A percentile compares a stretch with the other conserved stretches of the same genome.
Evolutionary conservation across 2,797 vertebrate genomes (phyloP).

Genomic region (Hozukius guyotensis): DNA sequence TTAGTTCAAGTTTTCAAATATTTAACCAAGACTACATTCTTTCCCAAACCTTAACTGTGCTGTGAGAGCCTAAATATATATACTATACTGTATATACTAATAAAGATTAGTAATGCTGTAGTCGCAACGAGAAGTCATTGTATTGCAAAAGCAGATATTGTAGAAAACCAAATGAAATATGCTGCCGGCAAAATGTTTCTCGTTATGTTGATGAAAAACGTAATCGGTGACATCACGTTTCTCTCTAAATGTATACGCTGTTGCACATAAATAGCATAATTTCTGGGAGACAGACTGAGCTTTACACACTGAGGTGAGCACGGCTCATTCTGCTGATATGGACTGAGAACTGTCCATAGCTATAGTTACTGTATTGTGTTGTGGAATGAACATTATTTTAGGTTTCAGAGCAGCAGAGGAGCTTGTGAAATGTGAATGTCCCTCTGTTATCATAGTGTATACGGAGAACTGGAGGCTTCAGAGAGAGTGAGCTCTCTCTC

Average conservation of each 20-base stretch:
- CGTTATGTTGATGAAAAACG: not conserved
- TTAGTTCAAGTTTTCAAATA: no score
- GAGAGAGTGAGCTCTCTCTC: slow-evolving; percentile 14
- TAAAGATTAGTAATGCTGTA: not conserved
- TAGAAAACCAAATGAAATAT: not conserved
- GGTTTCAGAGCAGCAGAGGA: not conserved
- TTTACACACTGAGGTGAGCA: no score
- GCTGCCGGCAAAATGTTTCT: not conserved
- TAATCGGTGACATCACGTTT: not conserved
- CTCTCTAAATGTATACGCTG: not conserved
- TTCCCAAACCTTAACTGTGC: no score
- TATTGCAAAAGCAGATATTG: not conserved
- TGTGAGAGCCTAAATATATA: not conserved
- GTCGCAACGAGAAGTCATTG: not conserved
- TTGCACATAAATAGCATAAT: not conserved
- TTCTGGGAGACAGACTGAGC: not conserved
- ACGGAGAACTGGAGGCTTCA: not conserved
- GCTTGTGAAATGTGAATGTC: not conserved
- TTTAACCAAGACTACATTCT: no score
- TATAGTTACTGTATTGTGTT: not conserved
- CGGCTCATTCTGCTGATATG: not conserved
- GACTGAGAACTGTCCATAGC: not conserved
- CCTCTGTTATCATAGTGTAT: not conserved
- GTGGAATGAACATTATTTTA: not conserved
- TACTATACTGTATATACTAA: not conserved